Evolutionary conservation across 2,113 vertebrate species (phyloP).

Genomic region (Calcarius ornatus): DNA sequence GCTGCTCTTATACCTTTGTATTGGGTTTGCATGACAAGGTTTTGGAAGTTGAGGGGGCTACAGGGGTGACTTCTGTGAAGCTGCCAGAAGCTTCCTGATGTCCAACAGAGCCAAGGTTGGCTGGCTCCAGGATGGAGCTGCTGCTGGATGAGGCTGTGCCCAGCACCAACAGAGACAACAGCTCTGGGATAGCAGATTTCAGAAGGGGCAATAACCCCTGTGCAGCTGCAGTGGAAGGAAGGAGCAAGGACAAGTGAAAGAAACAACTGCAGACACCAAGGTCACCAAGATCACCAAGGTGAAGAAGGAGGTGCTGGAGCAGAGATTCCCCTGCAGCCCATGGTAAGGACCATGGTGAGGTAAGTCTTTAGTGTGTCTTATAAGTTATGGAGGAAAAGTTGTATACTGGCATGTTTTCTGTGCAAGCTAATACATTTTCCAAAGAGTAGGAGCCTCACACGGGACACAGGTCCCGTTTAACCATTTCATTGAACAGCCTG

Average conservation of each 20-base stretch:
- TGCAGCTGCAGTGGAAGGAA: neutral
- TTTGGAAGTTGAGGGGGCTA: neutral
- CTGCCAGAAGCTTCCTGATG: neutral
- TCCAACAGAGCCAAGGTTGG: neutral
- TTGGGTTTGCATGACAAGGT: neutral
- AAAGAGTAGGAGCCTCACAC: neutral
- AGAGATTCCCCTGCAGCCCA: neutral
- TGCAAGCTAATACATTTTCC: neutral
- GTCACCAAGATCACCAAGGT: neutral
- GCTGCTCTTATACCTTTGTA: neutral
- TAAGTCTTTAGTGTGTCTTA: neutral
- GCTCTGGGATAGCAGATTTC: neutral
- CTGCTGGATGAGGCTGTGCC: neutral
- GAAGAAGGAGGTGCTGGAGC: neutral
- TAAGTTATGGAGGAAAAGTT: neutral
- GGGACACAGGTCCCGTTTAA: neutral
- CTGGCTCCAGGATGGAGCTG: neutral
- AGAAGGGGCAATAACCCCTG: neutral
- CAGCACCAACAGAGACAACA: neutral
- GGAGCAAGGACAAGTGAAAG: neutral
- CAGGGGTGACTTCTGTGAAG: neutral
- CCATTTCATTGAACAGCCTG: neutral
- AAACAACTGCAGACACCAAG: neutral
- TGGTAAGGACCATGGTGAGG: neutral
- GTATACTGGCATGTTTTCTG: neutral